These are phyloP conservation scores for Nematostella vectensis DNA, from an alignment of 92 coral and sea anemone species.

Conservation along the genomic window DNA sequence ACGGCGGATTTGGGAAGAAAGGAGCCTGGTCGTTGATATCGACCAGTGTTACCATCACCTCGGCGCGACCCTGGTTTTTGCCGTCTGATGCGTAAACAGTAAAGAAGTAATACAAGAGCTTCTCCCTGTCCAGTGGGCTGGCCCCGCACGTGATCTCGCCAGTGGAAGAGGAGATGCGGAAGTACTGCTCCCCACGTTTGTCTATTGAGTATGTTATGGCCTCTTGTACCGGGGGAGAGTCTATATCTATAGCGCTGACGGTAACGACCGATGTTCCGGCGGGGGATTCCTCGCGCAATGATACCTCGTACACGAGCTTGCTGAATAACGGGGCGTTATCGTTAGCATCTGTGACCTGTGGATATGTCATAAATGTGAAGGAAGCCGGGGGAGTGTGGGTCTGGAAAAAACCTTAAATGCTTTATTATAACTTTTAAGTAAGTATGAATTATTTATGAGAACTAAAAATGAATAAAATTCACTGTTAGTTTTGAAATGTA, in stretches of 20 bases:
- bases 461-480: too few relatives aligned
- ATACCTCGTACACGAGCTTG: constrained; percentile 41
- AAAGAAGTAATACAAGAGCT: constrained; percentile 45
- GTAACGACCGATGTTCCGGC: constrained; percentile 38
- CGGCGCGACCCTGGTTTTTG: constrained; percentile 37
- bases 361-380: neutral
- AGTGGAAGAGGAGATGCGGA: constrained; percentile 52
- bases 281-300: constrained; percentile 54
- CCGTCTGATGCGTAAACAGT: constrained; percentile 66
- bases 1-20: constrained; percentile 72
- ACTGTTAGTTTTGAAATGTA: too few relatives aligned
- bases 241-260: constrained; percentile 56
- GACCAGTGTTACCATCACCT: constrained; percentile 48
- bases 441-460: too few relatives aligned
- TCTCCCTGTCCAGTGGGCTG: constrained; percentile 60
- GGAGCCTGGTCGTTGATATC: constrained; percentile 82
- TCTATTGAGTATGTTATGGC: constrained; percentile 50
- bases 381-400: neutral
- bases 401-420: too few relatives aligned
- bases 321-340: constrained; percentile 70
- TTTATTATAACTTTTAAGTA: too few relatives aligned
- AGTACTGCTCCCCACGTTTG: constrained; percentile 36
- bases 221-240: constrained; percentile 39
- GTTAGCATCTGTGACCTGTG: constrained; percentile 70
- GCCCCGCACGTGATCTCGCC: constrained; percentile 51